Conservation (phyloP, 2,113 vertebrate species). For the Microtus pennsylvanicus region DNA sequence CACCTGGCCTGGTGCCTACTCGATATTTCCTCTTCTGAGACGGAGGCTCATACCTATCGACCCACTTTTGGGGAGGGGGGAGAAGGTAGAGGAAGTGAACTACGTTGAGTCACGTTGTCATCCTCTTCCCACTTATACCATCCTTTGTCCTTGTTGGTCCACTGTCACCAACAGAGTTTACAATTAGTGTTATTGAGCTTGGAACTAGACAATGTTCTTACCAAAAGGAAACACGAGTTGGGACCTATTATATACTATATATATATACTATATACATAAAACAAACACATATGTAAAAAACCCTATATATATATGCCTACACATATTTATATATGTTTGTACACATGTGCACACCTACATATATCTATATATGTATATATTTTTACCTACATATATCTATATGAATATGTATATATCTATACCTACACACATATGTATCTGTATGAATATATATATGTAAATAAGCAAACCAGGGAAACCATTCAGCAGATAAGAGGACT, state of each 20-base stretch:
- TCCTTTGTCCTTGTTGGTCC: not conserved
- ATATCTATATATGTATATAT: not conserved
- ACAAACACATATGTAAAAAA: not conserved
- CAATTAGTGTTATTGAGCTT: not conserved
- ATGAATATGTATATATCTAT: not conserved
- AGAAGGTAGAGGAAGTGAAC: not conserved
- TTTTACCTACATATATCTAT: not conserved
- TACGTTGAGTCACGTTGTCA: not conserved
- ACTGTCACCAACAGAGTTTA: not conserved
- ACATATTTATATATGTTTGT: too few species aligned
- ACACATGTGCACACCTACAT: too few species aligned
- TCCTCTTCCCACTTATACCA: not conserved
- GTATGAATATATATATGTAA: not conserved
- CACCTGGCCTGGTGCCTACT: too few species aligned
- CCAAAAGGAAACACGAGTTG: slow-evolving; percentile 5
- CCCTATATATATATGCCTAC: not conserved
- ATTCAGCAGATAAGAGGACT: not conserved
- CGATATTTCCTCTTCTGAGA: not conserved
- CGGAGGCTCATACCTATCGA: not conserved
- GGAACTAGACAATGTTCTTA: not conserved
- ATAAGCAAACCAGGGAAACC: not conserved
- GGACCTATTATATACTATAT: too few species aligned
- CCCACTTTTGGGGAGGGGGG: not conserved
- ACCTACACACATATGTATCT: too few species aligned
- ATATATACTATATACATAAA: too few species aligned